Evolutionary conservation across 2,797 vertebrate species (phyloP).

Genomic region (Spea hammondii): DNA sequence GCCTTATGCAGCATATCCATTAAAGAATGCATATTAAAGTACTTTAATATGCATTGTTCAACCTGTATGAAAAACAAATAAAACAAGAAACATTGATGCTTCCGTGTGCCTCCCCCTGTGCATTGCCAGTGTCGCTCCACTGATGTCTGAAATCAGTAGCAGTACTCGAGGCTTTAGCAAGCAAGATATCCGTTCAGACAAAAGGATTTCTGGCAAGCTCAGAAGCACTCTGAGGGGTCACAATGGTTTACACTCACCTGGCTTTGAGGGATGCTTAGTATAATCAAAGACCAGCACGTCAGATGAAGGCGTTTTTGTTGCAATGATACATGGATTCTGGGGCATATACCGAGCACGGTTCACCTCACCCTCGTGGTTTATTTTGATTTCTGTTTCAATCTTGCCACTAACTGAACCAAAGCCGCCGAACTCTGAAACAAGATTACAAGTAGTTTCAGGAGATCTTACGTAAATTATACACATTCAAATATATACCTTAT

Average conservation of each 20-base stretch:
- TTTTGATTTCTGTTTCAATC: conserved; percentile 92
- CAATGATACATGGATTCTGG: conserved; percentile 87
- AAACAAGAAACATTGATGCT: too few relatives aligned
- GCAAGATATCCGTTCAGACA: neutral
- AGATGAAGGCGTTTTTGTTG: conserved; percentile 90
- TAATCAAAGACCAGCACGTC: conserved; percentile 93
- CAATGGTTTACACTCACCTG: conserved; percentile 68
- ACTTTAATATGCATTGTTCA: too few relatives aligned
- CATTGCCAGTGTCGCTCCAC: too few relatives aligned
- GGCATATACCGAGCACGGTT: conserved; percentile 92
- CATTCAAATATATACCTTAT: too few relatives aligned
- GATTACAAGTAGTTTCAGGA: neutral
- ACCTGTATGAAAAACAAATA: too few relatives aligned
- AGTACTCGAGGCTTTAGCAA: too few relatives aligned
- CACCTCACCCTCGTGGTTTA: conserved; percentile 93
- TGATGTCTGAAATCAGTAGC: too few relatives aligned
- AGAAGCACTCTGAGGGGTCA: too few relatives aligned
- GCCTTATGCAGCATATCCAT: too few relatives aligned
- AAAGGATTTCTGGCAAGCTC: neutral
- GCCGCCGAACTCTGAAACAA: conserved; percentile 81
- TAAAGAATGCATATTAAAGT: too few relatives aligned
- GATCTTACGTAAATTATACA: too few relatives aligned
- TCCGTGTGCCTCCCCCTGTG: too few relatives aligned
- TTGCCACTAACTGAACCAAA: conserved; percentile 91
- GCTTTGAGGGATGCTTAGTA: conserved; percentile 83